Evolutionary conservation across 1,140 invertebrate genomes (phyloP).

Genomic region (Drosophila guanche): DNA sequence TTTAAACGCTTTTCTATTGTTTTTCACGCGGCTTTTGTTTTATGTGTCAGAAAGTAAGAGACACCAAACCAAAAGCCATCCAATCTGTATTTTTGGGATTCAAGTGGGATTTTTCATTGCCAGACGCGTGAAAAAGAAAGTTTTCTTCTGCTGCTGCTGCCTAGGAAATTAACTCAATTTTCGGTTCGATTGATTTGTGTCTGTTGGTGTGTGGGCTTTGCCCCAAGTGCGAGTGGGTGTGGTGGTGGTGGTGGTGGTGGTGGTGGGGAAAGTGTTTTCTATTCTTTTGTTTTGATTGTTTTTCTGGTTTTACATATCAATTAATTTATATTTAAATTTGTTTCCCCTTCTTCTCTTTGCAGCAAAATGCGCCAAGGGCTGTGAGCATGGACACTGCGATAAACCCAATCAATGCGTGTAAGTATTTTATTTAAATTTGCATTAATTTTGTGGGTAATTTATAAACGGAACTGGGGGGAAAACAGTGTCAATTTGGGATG

Average conservation of each 20-base stretch:
- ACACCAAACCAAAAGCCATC: no score
- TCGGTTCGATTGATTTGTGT: constrained; percentile 36
- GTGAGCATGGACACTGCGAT: constrained; percentile 96
- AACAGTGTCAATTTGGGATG: no score
- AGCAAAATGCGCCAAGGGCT: constrained; percentile 96
- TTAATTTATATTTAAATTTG: constrained; percentile 82
- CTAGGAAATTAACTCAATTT: constrained; percentile 59
- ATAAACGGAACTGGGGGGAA: neutral
- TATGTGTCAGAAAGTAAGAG: constrained; percentile 36
- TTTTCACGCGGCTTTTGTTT: constrained; percentile 56
- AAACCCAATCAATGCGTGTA: constrained; percentile 97
- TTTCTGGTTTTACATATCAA: constrained; percentile 59
- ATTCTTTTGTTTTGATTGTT: constrained; percentile 40
- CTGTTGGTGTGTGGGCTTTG: constrained; percentile 56
- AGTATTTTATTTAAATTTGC: constrained; percentile 85
- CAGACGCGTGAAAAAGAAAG: constrained; percentile 83
- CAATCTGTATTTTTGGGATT: constrained; percentile 45
- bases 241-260: constrained; percentile 16
- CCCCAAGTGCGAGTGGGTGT: constrained; percentile 53
- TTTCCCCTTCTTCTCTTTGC: constrained; percentile 87
- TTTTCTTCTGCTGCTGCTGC: constrained; percentile 38
- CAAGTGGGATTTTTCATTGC: constrained; percentile 51
- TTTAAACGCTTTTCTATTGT: constrained; percentile 59
- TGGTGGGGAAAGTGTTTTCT: constrained; percentile 54
- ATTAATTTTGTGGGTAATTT: neutral